A percentile compares a stretch with the other conserved stretches of the same genome.
phyloP scores from a whole-genome alignment of 2,888 invertebrate species.

The Agriopis marginaria region DNA sequence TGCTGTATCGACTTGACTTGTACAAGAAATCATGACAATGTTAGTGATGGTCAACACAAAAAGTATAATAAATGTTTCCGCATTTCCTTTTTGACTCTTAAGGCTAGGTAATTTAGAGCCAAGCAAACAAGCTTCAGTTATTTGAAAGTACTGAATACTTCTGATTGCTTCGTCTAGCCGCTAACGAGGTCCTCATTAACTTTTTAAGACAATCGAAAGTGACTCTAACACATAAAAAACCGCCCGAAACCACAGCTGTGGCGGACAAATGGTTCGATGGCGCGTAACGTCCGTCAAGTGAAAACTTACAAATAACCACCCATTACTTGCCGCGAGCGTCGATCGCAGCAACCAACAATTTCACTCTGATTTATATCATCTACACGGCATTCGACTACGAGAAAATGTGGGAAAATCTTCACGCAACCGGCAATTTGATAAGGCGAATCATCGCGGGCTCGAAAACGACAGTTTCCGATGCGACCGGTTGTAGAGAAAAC shows the following conservation, averaged over 20 bases:
- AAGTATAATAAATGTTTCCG: conserved; percentile 1
- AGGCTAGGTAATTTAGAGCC: not conserved
- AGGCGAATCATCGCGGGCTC: conserved; percentile 80
- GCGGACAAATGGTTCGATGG: conserved; percentile 59
- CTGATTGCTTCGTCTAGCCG: conserved; percentile 24
- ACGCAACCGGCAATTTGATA: conserved; percentile 81
- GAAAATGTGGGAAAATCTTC: conserved; percentile 86
- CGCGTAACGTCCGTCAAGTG: conserved; percentile 81
- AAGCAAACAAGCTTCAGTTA: conserved; percentile 6
- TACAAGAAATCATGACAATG: not conserved
- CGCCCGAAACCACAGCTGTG: conserved; percentile 42
- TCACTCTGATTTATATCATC: conserved; percentile 85
- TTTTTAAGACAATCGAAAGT: conserved; percentile 48
- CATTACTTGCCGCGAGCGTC: conserved; percentile 79
- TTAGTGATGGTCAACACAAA: not conserved
- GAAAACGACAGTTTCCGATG: conserved; percentile 84
- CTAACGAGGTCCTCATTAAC: conserved; percentile 45
- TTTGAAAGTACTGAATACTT: conserved; percentile 26
- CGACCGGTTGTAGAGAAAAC: conserved; percentile 80
- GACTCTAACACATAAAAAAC: conserved; percentile 42
- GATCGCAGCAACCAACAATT: conserved; percentile 73
- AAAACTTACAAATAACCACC: conserved; percentile 81
- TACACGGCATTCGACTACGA: conserved; percentile 65
- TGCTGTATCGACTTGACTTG: not conserved
- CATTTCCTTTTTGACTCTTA: conserved; percentile 4